These are phyloP conservation scores for Drosophila orena DNA, from an alignment of 1,140 invertebrate genomes.

Conservation along the genomic window DNA sequence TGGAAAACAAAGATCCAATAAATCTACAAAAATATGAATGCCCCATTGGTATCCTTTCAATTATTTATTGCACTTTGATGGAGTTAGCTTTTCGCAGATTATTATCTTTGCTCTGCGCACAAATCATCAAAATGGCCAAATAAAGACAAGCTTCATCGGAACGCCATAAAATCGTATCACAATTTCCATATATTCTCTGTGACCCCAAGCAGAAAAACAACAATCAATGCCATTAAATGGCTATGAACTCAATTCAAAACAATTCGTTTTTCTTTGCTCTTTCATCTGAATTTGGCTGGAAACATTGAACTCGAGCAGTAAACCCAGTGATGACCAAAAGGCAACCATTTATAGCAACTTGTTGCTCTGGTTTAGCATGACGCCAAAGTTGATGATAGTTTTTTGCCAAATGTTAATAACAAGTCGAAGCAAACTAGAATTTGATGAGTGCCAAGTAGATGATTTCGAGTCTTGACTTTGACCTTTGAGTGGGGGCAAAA, in stretches of 20 bases:
- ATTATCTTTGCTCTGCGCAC: neutral
- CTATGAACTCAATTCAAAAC: slow-evolving; percentile 42
- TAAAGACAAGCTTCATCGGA: neutral
- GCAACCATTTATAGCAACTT: slow-evolving; percentile 65
- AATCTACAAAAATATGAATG: neutral
- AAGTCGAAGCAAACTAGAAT: slow-evolving; percentile 26
- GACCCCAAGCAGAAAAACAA: slow-evolving; percentile 28
- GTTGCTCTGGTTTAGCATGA: slow-evolving; percentile 45
- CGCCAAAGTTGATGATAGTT: slow-evolving; percentile 31
- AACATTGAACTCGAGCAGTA: slow-evolving; percentile 69
- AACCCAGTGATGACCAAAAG: slow-evolving; percentile 42
- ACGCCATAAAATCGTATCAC: neutral
- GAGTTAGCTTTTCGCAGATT: neutral
- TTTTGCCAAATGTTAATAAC: slow-evolving; percentile 33
- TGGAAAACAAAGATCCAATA: no score
- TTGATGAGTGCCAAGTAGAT: slow-evolving; percentile 21
- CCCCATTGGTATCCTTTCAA: neutral
- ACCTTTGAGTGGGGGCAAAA: slow-evolving; percentile 25
- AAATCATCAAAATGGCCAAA: slow-evolving; percentile 15
- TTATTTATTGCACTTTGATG: slow-evolving; percentile 1
- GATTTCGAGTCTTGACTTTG: slow-evolving; percentile 17
- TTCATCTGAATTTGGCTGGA: slow-evolving; percentile 20
- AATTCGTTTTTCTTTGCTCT: slow-evolving; percentile 24
- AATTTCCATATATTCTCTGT: slow-evolving; percentile 32
- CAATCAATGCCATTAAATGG: slow-evolving; percentile 36